A percentile compares a stretch with the other conserved stretches of the same genome.
Conservation (phyloP, 2,113 vertebrate genomes). For the Nothocercus nigrocapillus region DNA sequence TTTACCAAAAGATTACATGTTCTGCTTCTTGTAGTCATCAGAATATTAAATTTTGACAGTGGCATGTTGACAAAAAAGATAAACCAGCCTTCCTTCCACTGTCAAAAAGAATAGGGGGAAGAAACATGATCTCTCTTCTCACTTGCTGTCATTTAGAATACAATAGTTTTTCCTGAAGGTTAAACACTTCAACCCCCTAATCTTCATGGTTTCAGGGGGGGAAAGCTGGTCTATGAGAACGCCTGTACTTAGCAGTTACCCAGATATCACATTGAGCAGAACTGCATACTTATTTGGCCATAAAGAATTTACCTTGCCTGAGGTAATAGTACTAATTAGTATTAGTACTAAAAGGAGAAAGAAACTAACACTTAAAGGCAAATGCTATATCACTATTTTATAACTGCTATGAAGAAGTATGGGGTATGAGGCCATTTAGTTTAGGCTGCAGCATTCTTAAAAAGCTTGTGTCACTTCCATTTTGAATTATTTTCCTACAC, state of each 20-base stretch:
- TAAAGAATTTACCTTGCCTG: not conserved
- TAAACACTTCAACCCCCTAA: not conserved
- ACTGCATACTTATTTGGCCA: not conserved
- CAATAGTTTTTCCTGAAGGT: not conserved
- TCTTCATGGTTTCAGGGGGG: not conserved
- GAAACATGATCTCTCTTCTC: not conserved
- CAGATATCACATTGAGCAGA: not conserved
- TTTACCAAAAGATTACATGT: rapidly evolving
- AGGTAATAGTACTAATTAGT: not conserved
- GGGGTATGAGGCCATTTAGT: not conserved
- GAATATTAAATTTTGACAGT: not conserved
- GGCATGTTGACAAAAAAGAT: not conserved
- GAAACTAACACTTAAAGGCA: not conserved
- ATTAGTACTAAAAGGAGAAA: not conserved
- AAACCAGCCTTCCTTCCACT: not conserved
- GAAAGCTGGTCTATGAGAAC: not conserved
- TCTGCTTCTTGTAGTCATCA: not conserved
- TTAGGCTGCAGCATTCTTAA: not conserved
- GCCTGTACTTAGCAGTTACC: not conserved
- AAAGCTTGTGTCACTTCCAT: not conserved
- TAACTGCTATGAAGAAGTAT: not conserved
- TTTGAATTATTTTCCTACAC: not conserved
- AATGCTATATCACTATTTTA: not conserved
- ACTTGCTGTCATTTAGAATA: not conserved
- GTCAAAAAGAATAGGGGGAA: not conserved